Conservation (phyloP, 2,113 vertebrate genomes). For the Leptobrachium ailaonicum region DNA sequence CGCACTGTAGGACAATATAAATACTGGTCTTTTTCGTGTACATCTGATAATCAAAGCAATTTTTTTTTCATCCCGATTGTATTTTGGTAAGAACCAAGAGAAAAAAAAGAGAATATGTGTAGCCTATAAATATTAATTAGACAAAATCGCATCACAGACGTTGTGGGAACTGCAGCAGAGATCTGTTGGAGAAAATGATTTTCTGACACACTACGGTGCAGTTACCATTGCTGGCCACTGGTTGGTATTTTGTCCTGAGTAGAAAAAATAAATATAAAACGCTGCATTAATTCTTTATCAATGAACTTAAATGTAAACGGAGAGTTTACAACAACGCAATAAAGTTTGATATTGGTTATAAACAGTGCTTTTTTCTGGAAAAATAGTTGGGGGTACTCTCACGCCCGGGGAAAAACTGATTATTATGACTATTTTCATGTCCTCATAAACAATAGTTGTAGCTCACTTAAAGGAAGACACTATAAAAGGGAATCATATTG, state of each 20-base stretch:
- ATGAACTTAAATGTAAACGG: constrained; percentile 4
- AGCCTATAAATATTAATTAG: constrained; percentile 34
- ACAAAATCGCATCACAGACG: constrained; percentile 16
- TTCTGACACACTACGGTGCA: neutral
- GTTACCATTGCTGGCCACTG: neutral
- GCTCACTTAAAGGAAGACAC: too few relatives aligned
- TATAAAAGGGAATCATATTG: too few relatives aligned
- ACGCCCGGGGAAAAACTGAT: too few relatives aligned
- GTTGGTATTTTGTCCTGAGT: constrained; percentile 23
- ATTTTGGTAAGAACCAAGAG: neutral
- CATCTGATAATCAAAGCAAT: neutral
- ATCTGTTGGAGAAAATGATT: neutral
- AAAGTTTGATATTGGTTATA: constrained; percentile 1
- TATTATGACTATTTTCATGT: too few relatives aligned
- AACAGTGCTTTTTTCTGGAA: neutral
- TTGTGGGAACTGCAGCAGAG: neutral
- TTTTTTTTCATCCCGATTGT: neutral
- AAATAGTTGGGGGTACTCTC: too few relatives aligned
- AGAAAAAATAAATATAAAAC: neutral
- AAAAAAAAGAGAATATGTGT: neutral
- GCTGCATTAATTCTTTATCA: constrained; percentile 23
- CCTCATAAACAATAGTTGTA: too few relatives aligned
- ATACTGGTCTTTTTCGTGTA: neutral
- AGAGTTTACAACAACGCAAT: neutral
- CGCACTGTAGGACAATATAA: neutral